Conservation (phyloP, 2,888 invertebrate genomes). For the Diabrotica balteata region DNA sequence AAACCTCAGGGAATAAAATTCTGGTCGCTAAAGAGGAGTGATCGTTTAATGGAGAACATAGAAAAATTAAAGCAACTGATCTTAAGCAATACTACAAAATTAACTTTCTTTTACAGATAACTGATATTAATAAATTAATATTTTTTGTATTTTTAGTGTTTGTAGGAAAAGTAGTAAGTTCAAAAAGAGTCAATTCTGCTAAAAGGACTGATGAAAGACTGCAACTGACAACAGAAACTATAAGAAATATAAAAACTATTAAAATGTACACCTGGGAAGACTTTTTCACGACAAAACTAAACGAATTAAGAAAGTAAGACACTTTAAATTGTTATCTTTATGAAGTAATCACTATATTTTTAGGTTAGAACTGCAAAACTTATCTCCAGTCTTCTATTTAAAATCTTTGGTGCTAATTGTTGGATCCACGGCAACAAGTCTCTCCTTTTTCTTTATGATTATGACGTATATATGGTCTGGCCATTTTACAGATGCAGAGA, state of each 20-base stretch:
- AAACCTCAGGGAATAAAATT: too few relatives aligned
- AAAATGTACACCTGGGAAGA: conserved; percentile 51
- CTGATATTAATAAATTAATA: too few relatives aligned
- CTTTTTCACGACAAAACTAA: conserved; percentile 45
- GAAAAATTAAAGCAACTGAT: too few relatives aligned
- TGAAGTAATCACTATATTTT: conserved; percentile 16
- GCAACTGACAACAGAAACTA: conserved; percentile 45
- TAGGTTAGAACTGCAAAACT: conserved; percentile 72
- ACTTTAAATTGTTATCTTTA: background rate
- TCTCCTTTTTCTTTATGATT: conserved; percentile 46
- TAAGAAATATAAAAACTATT: conserved; percentile 47
- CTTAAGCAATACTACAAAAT: too few relatives aligned
- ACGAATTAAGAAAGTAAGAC: conserved; percentile 44
- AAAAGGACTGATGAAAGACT: conserved; percentile 45
- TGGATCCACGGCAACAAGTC: conserved; percentile 46
- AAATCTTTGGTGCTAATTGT: conserved; percentile 51
- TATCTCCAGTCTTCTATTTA: conserved; percentile 54
- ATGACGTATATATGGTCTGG: conserved; percentile 47
- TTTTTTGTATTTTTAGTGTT: conserved; percentile 37
- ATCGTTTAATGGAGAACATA: too few relatives aligned
- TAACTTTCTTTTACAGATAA: too few relatives aligned
- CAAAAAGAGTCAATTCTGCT: conserved; percentile 39
- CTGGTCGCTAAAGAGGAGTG: too few relatives aligned
- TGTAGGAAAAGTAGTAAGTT: conserved; percentile 36
- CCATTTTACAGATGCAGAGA: conserved; percentile 43